Evolutionary conservation across 2,888 invertebrate species (phyloP), one percentile per base, ranked within the genome.

Genomic region (Drosophila neoperkinsi): DNA sequence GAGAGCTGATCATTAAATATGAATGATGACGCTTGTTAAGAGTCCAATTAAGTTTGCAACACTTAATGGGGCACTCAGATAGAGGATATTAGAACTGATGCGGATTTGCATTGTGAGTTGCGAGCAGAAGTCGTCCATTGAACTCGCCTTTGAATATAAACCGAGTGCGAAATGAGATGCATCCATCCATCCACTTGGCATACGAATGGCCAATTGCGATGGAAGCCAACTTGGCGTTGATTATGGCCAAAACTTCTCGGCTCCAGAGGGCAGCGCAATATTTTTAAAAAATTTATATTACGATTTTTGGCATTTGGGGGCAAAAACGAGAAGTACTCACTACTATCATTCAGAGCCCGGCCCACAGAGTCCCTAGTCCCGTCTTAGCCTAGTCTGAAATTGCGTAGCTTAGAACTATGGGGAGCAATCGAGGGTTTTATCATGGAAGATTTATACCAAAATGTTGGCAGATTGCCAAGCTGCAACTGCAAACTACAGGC

Each of bases 381-480:
- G 64, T 72, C 61, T 61, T 62, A 67, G 68, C 60, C 57, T 53
- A 75, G 75, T 77, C 67, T 36, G 61, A 85, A 78, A 77, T 77
- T 84, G 85, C 76, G 76, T 79, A 72, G 88, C 90, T 82, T 80
- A 84, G 89, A 86, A 76, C 90, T 79, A 82, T 60, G 76, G 87
- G 91, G 90, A 90, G 88, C 90, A 88, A 91, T 90, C 84, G 79
- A 69, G 63, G 73, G 56, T 74, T 83, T 90, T 79, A 90, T 87
- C 90, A 76, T 71, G 77, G 86, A 65, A 91, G 90, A 84, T 82
- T 90, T 86, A 81, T 77, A 76, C 75, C 74, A 81, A 81, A 88
- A 88, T 90, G 82, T 89, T 90, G 91, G 91, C 91, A 81, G 88
- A 83, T 90, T 90, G 88, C 90, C 86, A 91, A 82, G 88, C 82